A percentile compares a stretch with the other conserved stretches of the same genome.
These are phyloP conservation scores for Nomada goodeniana DNA, from an alignment of 2,888 invertebrate genomes.

Conservation along the genomic window DNA sequence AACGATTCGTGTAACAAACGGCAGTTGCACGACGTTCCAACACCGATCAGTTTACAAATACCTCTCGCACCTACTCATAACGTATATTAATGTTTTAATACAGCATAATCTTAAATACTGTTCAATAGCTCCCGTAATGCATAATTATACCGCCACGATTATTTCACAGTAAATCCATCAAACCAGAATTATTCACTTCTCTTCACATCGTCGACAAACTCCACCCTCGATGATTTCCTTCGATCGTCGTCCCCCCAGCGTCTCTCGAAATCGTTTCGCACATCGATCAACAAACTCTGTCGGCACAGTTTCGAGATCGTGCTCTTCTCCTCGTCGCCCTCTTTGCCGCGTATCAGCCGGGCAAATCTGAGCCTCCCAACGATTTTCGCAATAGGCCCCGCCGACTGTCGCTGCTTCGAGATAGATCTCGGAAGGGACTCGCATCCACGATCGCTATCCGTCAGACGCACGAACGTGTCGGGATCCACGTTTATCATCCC, in stretches of 20 bases:
- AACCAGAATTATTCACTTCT: constrained; percentile 5
- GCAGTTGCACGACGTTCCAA: too few relatives aligned
- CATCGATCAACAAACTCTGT: constrained; percentile 90
- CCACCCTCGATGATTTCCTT: not conserved
- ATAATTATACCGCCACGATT: not conserved
- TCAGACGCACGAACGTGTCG: constrained; percentile 87
- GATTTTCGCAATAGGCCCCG: constrained; percentile 80
- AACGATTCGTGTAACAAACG: too few relatives aligned
- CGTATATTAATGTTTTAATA: too few relatives aligned
- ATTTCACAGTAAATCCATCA: not conserved
- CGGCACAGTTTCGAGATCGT: constrained; percentile 90
- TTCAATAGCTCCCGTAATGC: too few relatives aligned
- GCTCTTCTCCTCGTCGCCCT: constrained; percentile 83
- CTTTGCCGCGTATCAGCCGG: constrained; percentile 84
- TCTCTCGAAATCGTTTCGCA: constrained; percentile 71
- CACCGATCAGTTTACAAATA: too few relatives aligned
- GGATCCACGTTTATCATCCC: constrained; percentile 91
- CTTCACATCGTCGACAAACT: not conserved
- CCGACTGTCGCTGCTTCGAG: constrained; percentile 65
- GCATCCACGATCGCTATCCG: constrained; percentile 79
- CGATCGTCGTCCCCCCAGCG: constrained; percentile 22
- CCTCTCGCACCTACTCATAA: too few relatives aligned
- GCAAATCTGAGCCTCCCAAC: constrained; percentile 87
- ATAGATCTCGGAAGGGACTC: constrained; percentile 85
- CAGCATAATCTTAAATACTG: too few relatives aligned